Base-by-base conservation (phyloP, 1,140 invertebrate genomes). In the Oryctes rhinoceros region DNA sequence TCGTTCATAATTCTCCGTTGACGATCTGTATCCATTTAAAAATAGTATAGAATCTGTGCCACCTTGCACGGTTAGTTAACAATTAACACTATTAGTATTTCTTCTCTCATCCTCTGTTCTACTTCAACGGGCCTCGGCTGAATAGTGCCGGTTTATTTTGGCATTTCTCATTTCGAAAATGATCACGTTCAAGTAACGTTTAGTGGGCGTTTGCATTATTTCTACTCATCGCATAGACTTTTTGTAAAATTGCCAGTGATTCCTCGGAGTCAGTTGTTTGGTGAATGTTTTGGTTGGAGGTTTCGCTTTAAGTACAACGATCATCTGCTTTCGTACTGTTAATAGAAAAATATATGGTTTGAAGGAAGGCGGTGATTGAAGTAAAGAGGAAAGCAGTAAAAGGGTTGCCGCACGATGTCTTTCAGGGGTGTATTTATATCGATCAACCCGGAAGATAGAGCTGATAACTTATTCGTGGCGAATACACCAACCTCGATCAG, bases 401-500 rank as follows among this genome's bases (percentile, higher is more conserved):
- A n/a, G 13, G 4, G 39, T 30, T 47, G 7, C 9, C 48, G 0
- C 76, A 48, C 3, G 20, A 80, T 80, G 79, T 80, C 65, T 13
- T 80, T 74, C 15, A 10, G 79, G 7, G 79, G 79, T 39, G 74
- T 80, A 11, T 47, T 80, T 49, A 5, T 80, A 20, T 24, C 79
- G 1, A 11, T 39, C 13, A 62, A 24, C 11, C 76, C 79, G 18
- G 79, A 76, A 59, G 71, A 80, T 47, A 47, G 15, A 7, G 65
- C 53, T 24, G 79, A 80, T 10, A 74, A 39, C n/a, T 15, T 80
- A n/a, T 44, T 76, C 13, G 15, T 39, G 15, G 48, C 24, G 4
- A 30, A 80, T 15, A 80, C 81, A 11, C 82, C 81, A 15, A 81
- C 78, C 13, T 71, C 79, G 13, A 65, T 81, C 13, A 71, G 81